phyloP scores from a whole-genome alignment of 2,888 invertebrate genomes.

The Tridacna crocea region DNA sequence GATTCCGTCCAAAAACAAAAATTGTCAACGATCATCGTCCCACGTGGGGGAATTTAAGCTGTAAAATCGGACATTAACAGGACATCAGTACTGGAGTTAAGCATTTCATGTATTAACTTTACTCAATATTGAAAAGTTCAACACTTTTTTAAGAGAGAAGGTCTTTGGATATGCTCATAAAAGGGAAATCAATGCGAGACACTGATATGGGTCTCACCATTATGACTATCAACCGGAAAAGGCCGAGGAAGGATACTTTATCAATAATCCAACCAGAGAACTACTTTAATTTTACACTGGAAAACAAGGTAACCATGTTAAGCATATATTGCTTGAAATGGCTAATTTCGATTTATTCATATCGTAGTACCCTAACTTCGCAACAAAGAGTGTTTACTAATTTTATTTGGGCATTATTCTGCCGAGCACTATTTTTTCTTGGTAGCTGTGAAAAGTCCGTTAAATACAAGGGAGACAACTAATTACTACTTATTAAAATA shows the following conservation, averaged over 20 bases:
- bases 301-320: too few species aligned
- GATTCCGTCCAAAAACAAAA: too few species aligned
- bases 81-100: neutral
- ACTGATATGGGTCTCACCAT: neutral
- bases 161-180: too few species aligned
- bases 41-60: too few species aligned
- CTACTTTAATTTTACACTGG: neutral
- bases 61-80: neutral
- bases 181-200: too few species aligned
- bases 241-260: neutral
- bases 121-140: neutral
- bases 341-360: too few species aligned
- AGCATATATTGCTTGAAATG: too few species aligned
- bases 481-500: too few species aligned
- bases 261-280: neutral
- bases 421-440: neutral
- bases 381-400: too few species aligned
- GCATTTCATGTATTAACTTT: neutral
- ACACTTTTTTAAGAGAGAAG: neutral
- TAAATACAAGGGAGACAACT: neutral
- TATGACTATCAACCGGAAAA: slow-evolving; percentile 9
- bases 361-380: too few species aligned
- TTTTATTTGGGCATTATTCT: too few species aligned
- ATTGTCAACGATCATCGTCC: too few species aligned
- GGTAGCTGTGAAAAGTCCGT: neutral